A percentile compares a stretch with the other conserved stretches of the same genome.
Evolutionary conservation across 2,113 vertebrate genomes (phyloP).

Genomic region (Halichoerus grypus): DNA sequence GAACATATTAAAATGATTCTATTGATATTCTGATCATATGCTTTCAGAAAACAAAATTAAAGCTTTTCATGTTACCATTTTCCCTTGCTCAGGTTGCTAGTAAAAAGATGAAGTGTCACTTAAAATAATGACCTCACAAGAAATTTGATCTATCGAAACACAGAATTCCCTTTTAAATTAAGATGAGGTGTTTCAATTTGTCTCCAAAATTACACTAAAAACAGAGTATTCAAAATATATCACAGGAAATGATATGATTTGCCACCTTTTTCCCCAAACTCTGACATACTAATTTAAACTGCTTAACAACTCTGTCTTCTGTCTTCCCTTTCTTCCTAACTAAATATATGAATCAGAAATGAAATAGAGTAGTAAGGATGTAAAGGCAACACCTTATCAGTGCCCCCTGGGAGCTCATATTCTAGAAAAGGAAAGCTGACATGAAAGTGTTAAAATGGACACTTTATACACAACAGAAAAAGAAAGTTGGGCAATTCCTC

Average conservation of each 20-base stretch:
- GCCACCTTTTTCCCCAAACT: neutral
- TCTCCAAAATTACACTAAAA: neutral
- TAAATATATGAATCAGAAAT: neutral
- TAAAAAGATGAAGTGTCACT: neutral
- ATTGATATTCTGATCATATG: neutral
- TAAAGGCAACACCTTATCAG: neutral
- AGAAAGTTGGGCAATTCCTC: neutral
- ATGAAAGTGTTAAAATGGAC: neutral
- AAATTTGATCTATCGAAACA: slow-evolving; percentile 2
- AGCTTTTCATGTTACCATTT: neutral
- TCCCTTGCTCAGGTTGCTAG: neutral
- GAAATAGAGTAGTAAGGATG: neutral
- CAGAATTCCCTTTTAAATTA: slow-evolving; percentile 28
- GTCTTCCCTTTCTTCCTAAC: neutral
- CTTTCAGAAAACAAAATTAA: slow-evolving; percentile 1
- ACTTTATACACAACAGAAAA: neutral
- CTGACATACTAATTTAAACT: neutral
- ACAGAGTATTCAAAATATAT: neutral
- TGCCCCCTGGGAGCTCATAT: neutral
- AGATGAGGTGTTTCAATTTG: neutral
- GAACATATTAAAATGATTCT: slow-evolving; percentile 15
- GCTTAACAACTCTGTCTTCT: neutral
- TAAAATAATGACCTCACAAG: neutral
- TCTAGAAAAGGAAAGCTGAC: neutral
- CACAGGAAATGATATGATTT: neutral